Evolutionary conservation across 1,140 invertebrate species (phyloP).

Genomic region (Cepaea nemoralis): DNA sequence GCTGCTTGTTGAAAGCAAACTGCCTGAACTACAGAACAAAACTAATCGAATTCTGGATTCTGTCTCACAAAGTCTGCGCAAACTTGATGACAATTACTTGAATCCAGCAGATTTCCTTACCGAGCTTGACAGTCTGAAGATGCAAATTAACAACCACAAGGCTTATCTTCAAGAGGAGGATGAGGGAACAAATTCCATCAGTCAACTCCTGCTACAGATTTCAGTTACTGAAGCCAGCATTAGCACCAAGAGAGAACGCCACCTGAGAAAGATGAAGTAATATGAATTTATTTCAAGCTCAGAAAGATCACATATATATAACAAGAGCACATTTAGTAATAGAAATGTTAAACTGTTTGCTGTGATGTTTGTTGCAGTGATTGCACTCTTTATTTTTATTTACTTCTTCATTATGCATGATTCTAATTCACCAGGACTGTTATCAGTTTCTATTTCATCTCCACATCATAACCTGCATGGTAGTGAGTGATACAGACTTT

Average conservation of each 20-base stretch:
- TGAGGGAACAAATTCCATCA: conserved; percentile 1
- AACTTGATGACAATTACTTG: neutral
- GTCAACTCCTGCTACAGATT: neutral
- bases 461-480: too few species aligned
- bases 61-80: neutral
- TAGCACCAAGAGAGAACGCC: neutral
- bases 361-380: too few species aligned
- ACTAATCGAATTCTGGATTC: neutral
- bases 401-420: too few species aligned
- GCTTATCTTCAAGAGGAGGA: neutral
- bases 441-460: too few species aligned
- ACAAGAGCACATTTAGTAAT: too few species aligned
- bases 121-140: neutral
- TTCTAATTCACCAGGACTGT: too few species aligned
- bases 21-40: neutral
- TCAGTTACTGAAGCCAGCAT: neutral
- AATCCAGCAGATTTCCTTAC: neutral
- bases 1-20: neutral
- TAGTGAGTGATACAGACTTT: too few species aligned
- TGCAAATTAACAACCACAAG: neutral
- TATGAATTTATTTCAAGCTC: too few species aligned
- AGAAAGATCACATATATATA: too few species aligned
- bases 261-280: neutral
- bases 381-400: too few species aligned
- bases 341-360: too few species aligned